Conservation (phyloP, 2,888 invertebrate species). For the Chouioia cunea region DNA sequence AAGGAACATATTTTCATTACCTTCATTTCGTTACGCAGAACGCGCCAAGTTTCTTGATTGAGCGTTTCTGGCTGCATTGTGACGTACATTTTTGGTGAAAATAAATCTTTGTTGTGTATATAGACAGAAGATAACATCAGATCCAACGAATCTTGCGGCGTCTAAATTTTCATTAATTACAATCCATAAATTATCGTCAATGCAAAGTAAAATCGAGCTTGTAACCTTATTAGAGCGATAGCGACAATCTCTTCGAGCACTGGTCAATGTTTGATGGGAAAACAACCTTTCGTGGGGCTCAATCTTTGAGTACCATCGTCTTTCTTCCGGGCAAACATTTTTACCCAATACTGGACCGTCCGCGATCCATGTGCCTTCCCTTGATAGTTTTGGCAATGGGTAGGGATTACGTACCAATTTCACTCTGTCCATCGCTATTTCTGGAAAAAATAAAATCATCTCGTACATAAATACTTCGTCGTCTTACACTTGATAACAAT, state of each 20-base stretch:
- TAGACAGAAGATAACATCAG: slow-evolving; percentile 77
- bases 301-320: slow-evolving; percentile 58
- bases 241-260: slow-evolving; percentile 68
- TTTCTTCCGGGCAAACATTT: slow-evolving; percentile 57
- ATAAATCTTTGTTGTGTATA: slow-evolving; percentile 74
- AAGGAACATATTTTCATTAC: too few relatives aligned
- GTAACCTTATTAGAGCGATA: slow-evolving; percentile 7
- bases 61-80: slow-evolving; percentile 79
- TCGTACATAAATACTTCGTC: too few relatives aligned
- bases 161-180: slow-evolving; percentile 56
- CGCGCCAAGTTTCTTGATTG: slow-evolving; percentile 76
- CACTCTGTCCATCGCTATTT: slow-evolving; percentile 32
- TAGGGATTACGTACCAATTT: slow-evolving; percentile 60
- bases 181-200: slow-evolving; percentile 4
- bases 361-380: slow-evolving; percentile 59
- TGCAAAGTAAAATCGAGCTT: neutral
- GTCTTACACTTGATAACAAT: too few relatives aligned
- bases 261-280: slow-evolving; percentile 75
- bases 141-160: slow-evolving; percentile 80
- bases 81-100: slow-evolving; percentile 67
- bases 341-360: slow-evolving; percentile 57
- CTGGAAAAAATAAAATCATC: slow-evolving; percentile 26
- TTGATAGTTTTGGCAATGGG: slow-evolving; percentile 60
- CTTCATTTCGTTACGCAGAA: slow-evolving; percentile 73
- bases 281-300: slow-evolving; percentile 71